Evolutionary conservation across 2,888 invertebrate species (phyloP).

Genomic region (Dione vanillae): DNA sequence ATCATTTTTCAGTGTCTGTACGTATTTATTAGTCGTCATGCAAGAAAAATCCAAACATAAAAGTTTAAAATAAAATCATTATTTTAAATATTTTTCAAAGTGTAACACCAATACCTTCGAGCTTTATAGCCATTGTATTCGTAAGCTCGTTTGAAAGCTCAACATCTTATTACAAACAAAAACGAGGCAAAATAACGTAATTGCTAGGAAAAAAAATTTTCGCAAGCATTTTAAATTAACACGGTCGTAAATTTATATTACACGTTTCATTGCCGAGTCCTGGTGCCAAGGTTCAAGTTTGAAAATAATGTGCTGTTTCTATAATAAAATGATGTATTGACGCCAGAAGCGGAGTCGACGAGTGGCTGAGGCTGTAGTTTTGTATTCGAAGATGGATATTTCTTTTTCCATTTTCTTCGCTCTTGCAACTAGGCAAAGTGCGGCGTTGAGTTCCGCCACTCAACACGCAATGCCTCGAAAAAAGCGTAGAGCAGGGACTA

Average conservation of each 20-base stretch:
- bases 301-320: slow-evolving; percentile 25
- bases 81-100: neutral
- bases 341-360: no score
- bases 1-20: neutral
- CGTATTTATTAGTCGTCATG: neutral
- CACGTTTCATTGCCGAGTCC: slow-evolving; percentile 15
- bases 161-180: slow-evolving; percentile 1
- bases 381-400: no score
- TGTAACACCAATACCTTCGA: neutral
- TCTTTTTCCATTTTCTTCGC: no score
- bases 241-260: slow-evolving; percentile 18
- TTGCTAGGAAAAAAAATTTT: slow-evolving; percentile 9
- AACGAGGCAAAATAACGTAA: slow-evolving; percentile 2
- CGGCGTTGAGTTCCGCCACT: no score
- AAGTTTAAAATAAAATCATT: neutral
- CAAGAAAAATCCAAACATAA: neutral
- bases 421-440: no score
- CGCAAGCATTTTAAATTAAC: slow-evolving; percentile 20
- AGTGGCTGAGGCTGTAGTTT: no score
- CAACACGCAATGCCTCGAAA: no score
- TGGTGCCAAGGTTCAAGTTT: slow-evolving; percentile 34
- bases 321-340: neutral
- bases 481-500: no score
- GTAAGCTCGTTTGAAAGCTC: neutral
- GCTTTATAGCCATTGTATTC: neutral